phyloP scores from a whole-genome alignment of 2,888 invertebrate species.

The Hydropsyche betteni region DNA sequence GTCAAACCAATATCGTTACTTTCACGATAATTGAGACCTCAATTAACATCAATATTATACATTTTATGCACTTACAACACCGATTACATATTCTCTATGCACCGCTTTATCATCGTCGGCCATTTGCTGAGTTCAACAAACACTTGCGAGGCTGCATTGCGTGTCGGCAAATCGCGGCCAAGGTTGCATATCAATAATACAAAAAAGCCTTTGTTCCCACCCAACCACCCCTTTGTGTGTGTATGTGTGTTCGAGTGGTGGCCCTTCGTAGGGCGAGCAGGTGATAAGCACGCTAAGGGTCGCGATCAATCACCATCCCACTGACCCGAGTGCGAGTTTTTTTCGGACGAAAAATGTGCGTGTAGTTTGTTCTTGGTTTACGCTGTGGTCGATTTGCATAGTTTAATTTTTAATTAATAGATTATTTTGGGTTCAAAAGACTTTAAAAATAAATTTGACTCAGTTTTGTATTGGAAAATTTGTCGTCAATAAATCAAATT shows the following conservation, averaged over 20 bases:
- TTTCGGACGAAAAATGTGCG: no score
- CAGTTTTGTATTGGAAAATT: no score
- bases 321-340: background rate
- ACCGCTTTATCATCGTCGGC: background rate
- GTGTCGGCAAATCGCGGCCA: conserved; percentile 10
- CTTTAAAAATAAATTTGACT: no score
- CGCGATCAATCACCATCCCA: conserved; percentile 24
- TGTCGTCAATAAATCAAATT: no score
- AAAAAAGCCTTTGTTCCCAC: conserved; percentile 6
- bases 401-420: no score
- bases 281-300: conserved; percentile 26
- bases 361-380: no score
- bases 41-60: no score
- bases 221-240: background rate
- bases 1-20: no score
- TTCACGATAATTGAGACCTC: no score
- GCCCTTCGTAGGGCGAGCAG: background rate
- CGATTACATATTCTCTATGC: background rate
- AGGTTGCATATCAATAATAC: conserved; percentile 28
- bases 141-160: background rate
- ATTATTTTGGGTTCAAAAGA: no score
- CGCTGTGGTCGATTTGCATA: no score
- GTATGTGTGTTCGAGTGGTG: no score
- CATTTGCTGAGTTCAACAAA: background rate
- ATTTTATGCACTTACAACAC: conserved; percentile 6